phyloP scores from a whole-genome alignment of 1,140 invertebrate species.

The Holcopasites calliopsidis region DNA sequence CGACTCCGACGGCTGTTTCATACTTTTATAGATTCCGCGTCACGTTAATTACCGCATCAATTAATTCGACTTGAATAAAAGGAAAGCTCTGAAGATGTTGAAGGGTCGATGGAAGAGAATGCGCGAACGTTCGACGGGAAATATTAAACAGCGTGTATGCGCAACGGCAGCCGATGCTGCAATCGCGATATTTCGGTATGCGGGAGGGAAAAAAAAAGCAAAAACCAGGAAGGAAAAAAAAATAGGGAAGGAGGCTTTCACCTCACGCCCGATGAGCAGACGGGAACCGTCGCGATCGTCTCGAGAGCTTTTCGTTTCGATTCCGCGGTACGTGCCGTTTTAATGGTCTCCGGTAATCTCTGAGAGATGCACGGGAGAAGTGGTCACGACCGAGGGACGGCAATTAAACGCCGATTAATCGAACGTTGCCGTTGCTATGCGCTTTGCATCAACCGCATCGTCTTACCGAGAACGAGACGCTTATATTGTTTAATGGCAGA shows the following conservation, averaged over 20 bases:
- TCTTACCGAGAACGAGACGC: background rate
- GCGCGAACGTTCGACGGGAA: background rate
- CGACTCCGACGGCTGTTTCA: too few species aligned
- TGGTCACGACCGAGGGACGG: background rate
- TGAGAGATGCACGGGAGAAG: background rate
- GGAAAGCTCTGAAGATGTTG: background rate
- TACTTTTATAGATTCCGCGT: too few species aligned
- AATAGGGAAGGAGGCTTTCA: slow-evolving; percentile 34
- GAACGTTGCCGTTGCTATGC: background rate
- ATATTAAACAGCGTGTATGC: background rate
- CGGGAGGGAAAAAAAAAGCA: slow-evolving; percentile 6
- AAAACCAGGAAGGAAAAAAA: slow-evolving; percentile 18
- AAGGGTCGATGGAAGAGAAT: background rate
- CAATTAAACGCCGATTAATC: slow-evolving; percentile 24
- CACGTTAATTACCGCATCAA: too few species aligned
- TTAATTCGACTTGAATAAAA: too few species aligned
- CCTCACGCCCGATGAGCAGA: slow-evolving; percentile 38
- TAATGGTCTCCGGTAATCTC: slow-evolving; percentile 23
- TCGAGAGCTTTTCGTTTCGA: slow-evolving; percentile 40
- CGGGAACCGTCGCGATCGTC: slow-evolving; percentile 9
- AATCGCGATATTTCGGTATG: background rate
- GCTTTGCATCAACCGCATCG: background rate
- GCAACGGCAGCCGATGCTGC: background rate
- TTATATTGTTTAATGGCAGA: too few species aligned
- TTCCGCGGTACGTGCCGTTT: slow-evolving; percentile 10